These are phyloP conservation scores for Pangasius mekongensis DNA, from an alignment of 2,797 vertebrate species.

Conservation along the genomic window DNA sequence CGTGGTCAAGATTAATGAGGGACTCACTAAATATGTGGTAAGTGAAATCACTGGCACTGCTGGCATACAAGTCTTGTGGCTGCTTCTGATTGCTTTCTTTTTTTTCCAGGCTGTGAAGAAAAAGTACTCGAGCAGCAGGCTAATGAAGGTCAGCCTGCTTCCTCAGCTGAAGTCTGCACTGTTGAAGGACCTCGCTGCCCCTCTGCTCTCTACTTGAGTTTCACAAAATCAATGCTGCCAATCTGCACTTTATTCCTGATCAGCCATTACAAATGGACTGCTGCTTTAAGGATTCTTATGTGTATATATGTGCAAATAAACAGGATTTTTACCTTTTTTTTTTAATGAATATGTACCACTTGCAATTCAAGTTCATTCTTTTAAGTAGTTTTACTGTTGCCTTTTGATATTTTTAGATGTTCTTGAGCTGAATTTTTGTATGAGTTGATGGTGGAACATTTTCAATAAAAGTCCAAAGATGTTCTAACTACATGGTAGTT, in stretches of 20 bases:
- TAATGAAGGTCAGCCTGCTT: slow-evolving; percentile 85
- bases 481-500: background rate
- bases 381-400: slow-evolving; percentile 26
- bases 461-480: slow-evolving; percentile 47
- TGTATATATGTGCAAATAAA: slow-evolving; percentile 47
- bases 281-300: slow-evolving; percentile 49
- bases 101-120: slow-evolving; percentile 83
- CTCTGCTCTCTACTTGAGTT: slow-evolving; percentile 64
- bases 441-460: slow-evolving; percentile 29
- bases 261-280: slow-evolving; percentile 49
- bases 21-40: slow-evolving; percentile 72
- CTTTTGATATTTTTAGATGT: background rate
- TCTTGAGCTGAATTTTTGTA: background rate
- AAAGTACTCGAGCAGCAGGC: slow-evolving; percentile 87
- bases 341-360: background rate
- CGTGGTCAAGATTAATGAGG: slow-evolving; percentile 69
- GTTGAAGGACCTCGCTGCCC: slow-evolving; percentile 77
- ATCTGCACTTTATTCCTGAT: slow-evolving; percentile 68
- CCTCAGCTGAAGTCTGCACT: slow-evolving; percentile 78
- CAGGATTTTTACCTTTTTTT: background rate
- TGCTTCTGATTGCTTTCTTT: background rate
- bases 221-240: background rate
- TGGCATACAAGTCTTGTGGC: accelerated
- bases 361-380: background rate
- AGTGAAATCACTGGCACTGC: slow-evolving; percentile 16